Evolutionary conservation across 2,797 vertebrate genomes (phyloP), one percentile per base, ranked within the genome.

Genomic region (Spinus olivaceus): DNA sequence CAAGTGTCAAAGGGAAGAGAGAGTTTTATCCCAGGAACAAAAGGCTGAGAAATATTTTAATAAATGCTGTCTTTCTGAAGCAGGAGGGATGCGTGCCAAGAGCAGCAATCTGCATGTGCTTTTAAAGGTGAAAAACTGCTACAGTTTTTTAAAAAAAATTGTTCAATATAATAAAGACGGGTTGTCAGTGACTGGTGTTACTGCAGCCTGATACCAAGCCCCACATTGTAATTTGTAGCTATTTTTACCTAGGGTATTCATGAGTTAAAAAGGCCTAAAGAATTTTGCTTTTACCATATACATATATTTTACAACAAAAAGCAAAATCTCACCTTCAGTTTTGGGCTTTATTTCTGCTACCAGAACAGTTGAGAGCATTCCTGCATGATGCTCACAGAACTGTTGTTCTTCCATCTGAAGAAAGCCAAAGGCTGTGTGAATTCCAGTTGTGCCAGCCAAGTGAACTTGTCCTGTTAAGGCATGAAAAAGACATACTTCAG

Each of bases 141-240:
- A 28, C 17, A 2, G 0, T n/a, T 66, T 53, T 51, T 14, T 1
- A 10, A 9, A 5, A 8, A 8, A 7, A n/a, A 7, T 10, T 56
- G 4, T 49, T 76, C 14, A 53, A 2, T 30, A 21, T 49, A 41
- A 57, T 33, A 27, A 37, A 51, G 35, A 51, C 14, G 35, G 13
- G 4, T 25, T 80, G 32, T 42, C 4, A n/a, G 30, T 1, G 28
- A 1, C 46, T 4, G 2, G 3, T 76, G 28, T 60, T 61, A 53
- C 11, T 86, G 14, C 18, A 71, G 35, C 42, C 35, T 73, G 50
- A 7, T 60, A 25, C n/a, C 25, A 69, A 77, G 33, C 13, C 28
- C 19, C 28, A 56, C 14, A 27, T 25, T 35, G 8, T 30, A 5
- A 47, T 44, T 56, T 78, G 53, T 25, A 83, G 44, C 15, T 86